Conservation (phyloP, 1,140 invertebrate species). For the Drosophila arawakana region DNA sequence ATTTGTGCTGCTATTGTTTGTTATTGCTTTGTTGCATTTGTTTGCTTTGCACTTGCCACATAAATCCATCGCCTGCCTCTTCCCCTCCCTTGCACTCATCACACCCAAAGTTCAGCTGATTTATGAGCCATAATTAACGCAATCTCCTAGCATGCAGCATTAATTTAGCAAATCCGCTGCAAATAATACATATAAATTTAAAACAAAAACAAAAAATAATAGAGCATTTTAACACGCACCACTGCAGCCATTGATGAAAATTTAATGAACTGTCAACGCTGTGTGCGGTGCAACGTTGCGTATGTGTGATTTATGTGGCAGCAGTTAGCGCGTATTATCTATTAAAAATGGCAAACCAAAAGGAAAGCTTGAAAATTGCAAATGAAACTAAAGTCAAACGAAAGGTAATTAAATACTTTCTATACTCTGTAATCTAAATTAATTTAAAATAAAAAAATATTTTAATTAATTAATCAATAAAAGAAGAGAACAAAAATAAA, state of each 20-base stretch:
- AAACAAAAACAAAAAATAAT: conserved; percentile 18
- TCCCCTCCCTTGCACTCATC: too few relatives aligned
- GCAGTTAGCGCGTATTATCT: conserved; percentile 27
- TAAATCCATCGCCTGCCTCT: conserved; percentile 17
- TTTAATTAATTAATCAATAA: background rate
- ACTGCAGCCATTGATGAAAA: conserved; percentile 60
- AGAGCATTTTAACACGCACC: conserved; percentile 46
- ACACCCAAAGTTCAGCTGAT: conserved; percentile 41
- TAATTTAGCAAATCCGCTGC: conserved; percentile 61
- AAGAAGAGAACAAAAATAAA: background rate
- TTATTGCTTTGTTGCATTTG: conserved; percentile 33
- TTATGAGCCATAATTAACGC: conserved; percentile 70
- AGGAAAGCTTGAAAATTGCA: conserved; percentile 8
- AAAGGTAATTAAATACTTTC: too few relatives aligned
- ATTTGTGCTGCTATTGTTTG: conserved; percentile 24
- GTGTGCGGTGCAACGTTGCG: conserved; percentile 57
- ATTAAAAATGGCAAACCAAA: conserved; percentile 17
- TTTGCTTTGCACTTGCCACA: conserved; percentile 32
- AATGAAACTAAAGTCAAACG: background rate
- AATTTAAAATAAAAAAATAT: background rate
- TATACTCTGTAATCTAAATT: conserved; percentile 7
- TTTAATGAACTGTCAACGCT: conserved; percentile 76
- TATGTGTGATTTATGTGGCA: conserved; percentile 73
- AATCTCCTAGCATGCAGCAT: conserved; percentile 59
- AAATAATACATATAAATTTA: conserved; percentile 34